Conservation (phyloP, 1,140 invertebrate species). For the Papilio dardanus region DNA sequence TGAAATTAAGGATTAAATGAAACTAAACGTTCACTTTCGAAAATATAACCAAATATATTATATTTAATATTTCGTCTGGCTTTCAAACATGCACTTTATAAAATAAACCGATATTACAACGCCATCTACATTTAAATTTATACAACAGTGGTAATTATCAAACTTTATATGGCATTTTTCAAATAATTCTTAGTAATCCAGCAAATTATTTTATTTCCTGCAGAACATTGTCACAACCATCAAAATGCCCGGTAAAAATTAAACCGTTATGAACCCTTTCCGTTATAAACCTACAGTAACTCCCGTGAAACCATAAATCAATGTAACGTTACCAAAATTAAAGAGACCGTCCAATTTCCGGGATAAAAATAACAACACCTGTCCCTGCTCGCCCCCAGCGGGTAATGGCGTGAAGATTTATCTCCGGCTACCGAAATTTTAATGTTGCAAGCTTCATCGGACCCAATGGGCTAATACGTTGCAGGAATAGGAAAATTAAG, state of each 20-base stretch:
- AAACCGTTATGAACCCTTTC: constrained; percentile 17
- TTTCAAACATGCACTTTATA: no score
- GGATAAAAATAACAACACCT: constrained; percentile 65
- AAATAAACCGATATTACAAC: neutral
- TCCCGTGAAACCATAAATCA: constrained; percentile 50
- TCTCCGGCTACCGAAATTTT: constrained; percentile 65
- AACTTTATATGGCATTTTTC: neutral
- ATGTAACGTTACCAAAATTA: constrained; percentile 63
- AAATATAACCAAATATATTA: neutral
- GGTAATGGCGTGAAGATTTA: constrained; percentile 68
- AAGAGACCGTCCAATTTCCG: constrained; percentile 64
- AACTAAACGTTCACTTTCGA: no score
- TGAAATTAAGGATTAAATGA: no score
- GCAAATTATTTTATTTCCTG: neutral
- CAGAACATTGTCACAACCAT: neutral
- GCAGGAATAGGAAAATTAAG: constrained; percentile 6
- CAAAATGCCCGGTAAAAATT: neutral
- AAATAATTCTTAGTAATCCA: neutral
- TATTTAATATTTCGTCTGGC: neutral
- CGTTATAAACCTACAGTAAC: constrained; percentile 37
- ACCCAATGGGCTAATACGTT: constrained; percentile 17
- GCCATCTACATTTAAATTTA: constrained; percentile 14
- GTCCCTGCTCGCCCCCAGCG: constrained; percentile 48
- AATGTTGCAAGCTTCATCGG: constrained; percentile 42
- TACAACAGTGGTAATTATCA: neutral